Base-by-base conservation (phyloP, 2,113 vertebrate species). In the Carlito syrichta region DNA sequence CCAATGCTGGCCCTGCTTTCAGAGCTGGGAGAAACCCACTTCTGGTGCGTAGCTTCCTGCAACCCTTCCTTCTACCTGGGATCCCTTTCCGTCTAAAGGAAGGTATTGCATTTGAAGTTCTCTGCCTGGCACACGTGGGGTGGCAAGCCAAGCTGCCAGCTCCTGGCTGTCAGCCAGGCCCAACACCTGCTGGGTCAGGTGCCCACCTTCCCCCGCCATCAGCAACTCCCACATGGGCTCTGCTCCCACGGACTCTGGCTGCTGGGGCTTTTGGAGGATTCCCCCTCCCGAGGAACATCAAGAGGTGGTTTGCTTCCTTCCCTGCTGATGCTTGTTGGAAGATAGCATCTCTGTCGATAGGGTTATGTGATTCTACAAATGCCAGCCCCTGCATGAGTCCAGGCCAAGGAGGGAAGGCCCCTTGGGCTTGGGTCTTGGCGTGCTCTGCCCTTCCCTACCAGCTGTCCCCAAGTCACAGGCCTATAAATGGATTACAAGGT, bases 171-270 rank as follows among this genome's bases (percentile, higher is more conserved):
- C 91, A 77, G 74, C 95, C 83, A 88, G 54, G 20, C 77, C 58
- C 20, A 71, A 25, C 95, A 88, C 86, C 95, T 97, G 95, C 97
- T 81, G 1, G 0, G 45, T 43, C 76, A 81, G 81, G 83, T 76
- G 74, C 83, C 77, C 40, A 50, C 79, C 88, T 23, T 69, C 20
- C 56, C 45, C 20, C 35, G 74, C 35, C 5, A 23, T 30, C 14
- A 2, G 32, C 86, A 88, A 92, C 84, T 95, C 83, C 6, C 4
- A 12, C 54, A 1, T 2, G 6, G 58, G 43, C 50, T 71, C 58
- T 54, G 89, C 48, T 68, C n/a, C 43, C 30, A 48, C 20, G n/a
- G 50, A 63, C 86, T 69, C 40, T n/a, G 79, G 94, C 52, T 30
- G 11, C 32, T 66, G 1, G 3, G 56, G 11, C 45, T 10, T 62